phyloP scores from a whole-genome alignment of 64 coral and sea anemone species.

The Catalaphyllia jardinei region DNA sequence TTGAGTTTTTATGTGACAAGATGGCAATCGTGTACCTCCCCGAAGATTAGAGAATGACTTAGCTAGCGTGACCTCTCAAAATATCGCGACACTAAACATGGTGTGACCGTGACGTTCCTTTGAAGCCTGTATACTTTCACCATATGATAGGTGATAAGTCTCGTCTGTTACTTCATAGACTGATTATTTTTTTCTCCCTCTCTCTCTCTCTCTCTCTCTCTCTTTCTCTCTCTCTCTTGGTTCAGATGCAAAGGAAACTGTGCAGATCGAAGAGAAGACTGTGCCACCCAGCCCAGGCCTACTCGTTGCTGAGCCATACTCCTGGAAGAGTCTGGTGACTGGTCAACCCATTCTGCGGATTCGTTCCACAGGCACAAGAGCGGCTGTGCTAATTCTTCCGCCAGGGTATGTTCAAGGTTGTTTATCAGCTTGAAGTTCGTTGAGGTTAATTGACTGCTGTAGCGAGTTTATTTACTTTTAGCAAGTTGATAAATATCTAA shows the following conservation, averaged over 20 bases:
- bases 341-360: slow-evolving; percentile 92
- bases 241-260: slow-evolving; percentile 68
- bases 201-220: background rate
- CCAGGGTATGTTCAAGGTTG: slow-evolving; percentile 53
- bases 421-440: no score
- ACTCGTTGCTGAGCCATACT: slow-evolving; percentile 97
- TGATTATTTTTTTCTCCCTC: background rate
- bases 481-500: no score
- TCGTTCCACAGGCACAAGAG: slow-evolving; percentile 74
- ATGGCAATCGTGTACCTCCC: no score
- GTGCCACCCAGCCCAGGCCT: slow-evolving; percentile 66
- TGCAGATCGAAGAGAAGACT: slow-evolving; percentile 70
- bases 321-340: slow-evolving; percentile 98
- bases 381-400: slow-evolving; percentile 73
- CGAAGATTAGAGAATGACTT: no score
- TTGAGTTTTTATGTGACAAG: no score
- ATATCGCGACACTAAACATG: no score
- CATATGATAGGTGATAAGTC: no score
- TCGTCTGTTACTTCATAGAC: background rate
- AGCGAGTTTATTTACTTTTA: no score
- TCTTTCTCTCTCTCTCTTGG: background rate
- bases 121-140: no score
- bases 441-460: no score
- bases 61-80: no score
- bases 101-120: no score